phyloP scores from a whole-genome alignment of 2,113 vertebrate genomes.

The Lasiurus borealis region DNA sequence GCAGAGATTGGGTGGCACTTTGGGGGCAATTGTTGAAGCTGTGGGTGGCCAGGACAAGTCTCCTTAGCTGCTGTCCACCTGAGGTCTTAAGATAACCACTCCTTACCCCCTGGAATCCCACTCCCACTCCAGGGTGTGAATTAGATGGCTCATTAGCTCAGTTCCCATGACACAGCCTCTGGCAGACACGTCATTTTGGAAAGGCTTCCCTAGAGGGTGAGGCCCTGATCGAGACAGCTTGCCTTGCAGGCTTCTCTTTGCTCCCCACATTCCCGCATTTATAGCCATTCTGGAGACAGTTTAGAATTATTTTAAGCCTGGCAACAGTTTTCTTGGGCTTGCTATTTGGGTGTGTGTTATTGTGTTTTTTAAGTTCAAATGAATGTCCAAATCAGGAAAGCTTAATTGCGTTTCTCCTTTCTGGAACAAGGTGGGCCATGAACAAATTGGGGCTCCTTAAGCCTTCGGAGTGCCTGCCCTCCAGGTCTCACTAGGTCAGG shows the following conservation, averaged over 20 bases:
- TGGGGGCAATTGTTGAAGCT: background rate
- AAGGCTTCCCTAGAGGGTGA: background rate
- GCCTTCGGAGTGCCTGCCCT: background rate
- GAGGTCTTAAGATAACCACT: background rate
- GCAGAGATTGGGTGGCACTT: background rate
- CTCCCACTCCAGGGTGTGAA: background rate
- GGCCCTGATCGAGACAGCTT: background rate
- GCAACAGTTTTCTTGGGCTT: background rate
- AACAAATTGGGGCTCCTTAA: background rate
- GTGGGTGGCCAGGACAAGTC: background rate
- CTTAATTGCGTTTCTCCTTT: background rate
- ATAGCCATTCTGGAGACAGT: background rate
- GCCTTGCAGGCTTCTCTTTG: background rate
- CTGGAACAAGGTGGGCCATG: background rate
- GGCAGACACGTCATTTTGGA: background rate
- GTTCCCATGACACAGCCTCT: conserved; percentile 32
- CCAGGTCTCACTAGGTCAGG: background rate
- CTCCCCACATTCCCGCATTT: background rate
- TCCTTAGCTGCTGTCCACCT: background rate
- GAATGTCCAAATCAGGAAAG: background rate
- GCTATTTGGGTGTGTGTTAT: background rate
- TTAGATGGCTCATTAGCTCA: background rate
- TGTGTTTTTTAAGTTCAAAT: background rate
- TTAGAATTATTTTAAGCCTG: background rate
- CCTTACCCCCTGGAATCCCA: background rate